Evolutionary conservation across 2,888 invertebrate species (phyloP).

Genomic region (Argyra leucocephala): DNA sequence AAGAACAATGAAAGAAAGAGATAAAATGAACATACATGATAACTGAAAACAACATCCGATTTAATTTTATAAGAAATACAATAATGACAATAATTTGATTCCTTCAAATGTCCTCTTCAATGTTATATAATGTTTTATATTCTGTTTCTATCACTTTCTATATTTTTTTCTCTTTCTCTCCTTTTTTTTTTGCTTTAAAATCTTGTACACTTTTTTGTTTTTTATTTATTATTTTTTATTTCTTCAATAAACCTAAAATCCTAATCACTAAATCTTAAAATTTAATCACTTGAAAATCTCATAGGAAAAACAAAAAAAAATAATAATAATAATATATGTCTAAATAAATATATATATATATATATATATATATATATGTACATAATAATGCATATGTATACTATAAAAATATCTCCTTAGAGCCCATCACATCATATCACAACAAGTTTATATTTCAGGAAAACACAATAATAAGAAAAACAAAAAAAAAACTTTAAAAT

Average conservation of each 20-base stretch:
- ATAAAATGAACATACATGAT: not conserved
- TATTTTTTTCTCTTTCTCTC: not conserved
- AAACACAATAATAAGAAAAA: not conserved
- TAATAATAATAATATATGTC: not conserved
- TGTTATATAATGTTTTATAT: too few species aligned
- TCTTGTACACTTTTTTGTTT: not conserved
- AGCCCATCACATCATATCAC: not conserved
- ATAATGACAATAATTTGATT: slow-evolving; percentile 6
- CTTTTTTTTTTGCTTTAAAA: too few species aligned
- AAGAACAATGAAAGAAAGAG: too few species aligned
- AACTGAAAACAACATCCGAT: not conserved
- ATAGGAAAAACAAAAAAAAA: not conserved
- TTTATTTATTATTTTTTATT: too few species aligned
- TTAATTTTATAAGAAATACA: not conserved
- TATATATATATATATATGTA: too few species aligned
- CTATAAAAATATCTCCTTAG: not conserved
- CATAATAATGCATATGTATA: not conserved
- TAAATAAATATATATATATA: too few species aligned
- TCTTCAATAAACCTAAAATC: slow-evolving; percentile 6
- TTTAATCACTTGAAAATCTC: slow-evolving; percentile 6
- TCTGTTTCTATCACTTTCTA: not conserved
- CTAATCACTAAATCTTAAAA: slow-evolving; percentile 3
- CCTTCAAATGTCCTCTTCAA: not conserved
- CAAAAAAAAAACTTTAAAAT: not conserved
- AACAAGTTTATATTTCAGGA: too few species aligned